Conservation (phyloP, 2,113 vertebrate genomes). For the Rattus norvegicus region GRCr8 NC_086036.1:68886501-68887000, state of each 20-base stretch:
- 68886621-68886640: background rate
- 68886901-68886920: background rate
- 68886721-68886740: background rate
- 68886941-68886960: background rate
- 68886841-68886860: background rate
- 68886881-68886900: background rate
- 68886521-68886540: background rate
- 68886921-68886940: background rate
- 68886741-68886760: background rate
- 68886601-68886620: background rate
- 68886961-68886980: background rate
- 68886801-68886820: accelerated
- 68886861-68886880: background rate
- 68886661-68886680: background rate
- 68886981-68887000: background rate
- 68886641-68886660: background rate
- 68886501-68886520: background rate
- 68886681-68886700: background rate
- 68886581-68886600: background rate
- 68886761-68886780: background rate
- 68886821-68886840: background rate
- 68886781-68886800: background rate
- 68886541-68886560: background rate
- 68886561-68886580: background rate
- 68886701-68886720: background rate